Percentiles rank a stretch among this genome's conserved stretches.
Conservation (phyloP, 2,888 invertebrate genomes). For the Pharmacophagus antenor region DNA sequence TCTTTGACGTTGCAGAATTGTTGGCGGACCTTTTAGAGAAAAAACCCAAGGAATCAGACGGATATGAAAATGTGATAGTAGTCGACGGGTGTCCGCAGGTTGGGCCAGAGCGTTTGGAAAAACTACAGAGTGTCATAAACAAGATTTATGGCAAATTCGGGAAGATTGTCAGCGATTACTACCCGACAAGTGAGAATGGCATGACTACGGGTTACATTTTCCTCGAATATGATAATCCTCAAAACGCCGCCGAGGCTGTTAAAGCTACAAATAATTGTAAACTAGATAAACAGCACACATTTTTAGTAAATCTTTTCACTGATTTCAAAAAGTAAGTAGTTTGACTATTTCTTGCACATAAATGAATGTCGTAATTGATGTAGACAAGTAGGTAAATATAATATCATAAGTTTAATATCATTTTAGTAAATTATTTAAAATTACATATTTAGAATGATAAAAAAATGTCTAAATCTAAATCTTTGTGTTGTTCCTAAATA, state of each 20-base stretch:
- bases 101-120: slow-evolving; percentile 93
- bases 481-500: too few species aligned
- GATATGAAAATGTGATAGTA: slow-evolving; percentile 96
- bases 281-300: slow-evolving; percentile 97
- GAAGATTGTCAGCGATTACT: slow-evolving; percentile 91
- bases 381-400: too few species aligned
- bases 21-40: slow-evolving; percentile 93
- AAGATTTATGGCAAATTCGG: slow-evolving; percentile 95
- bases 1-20: slow-evolving; percentile 88
- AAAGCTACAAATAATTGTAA: slow-evolving; percentile 94
- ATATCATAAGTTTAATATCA: too few species aligned
- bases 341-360: slow-evolving; percentile 1
- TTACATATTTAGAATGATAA: too few species aligned
- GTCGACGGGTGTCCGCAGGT: slow-evolving; percentile 98
- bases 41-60: slow-evolving; percentile 96
- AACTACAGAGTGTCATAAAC: slow-evolving; percentile 93
- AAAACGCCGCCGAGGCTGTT: slow-evolving; percentile 93
- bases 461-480: too few species aligned
- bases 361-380: too few species aligned
- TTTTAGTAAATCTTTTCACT: slow-evolving; percentile 95
- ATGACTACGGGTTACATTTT: slow-evolving; percentile 96
- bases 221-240: slow-evolving; percentile 92
- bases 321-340: slow-evolving; percentile 93
- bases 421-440: too few species aligned
- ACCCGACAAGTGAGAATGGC: slow-evolving; percentile 91